Evolutionary conservation across 1,140 invertebrate genomes (phyloP), one percentile per base, ranked within the genome.

Genomic region (Carposina sasakii): DNA sequence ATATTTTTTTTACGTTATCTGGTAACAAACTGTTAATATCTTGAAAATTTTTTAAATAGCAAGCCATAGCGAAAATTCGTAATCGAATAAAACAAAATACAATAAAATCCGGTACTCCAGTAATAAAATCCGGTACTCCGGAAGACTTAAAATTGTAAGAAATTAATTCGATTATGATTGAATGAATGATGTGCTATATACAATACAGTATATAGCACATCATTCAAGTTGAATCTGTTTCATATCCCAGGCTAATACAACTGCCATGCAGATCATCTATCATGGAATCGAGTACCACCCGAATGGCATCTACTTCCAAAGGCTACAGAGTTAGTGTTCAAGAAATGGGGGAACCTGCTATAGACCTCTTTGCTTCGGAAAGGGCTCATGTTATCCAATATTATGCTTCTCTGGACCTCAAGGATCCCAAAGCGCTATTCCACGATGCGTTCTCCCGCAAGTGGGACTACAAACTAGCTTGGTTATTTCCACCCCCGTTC

Each of bases 301-400:
- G 65, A 71, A 16, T 69, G 63, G 63, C 63, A 69, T 23, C 39
- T 69, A 0, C 21, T 56, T 17, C 45, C 53, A 24, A 10, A 15
- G 17, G 49, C 53, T 15, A 69, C 56, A 36, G 19, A 52, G 6
- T 13, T 13, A 23, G 59, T 67, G 2, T 69, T 67, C 46, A 19
- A 30, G 9, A 43, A 19, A 22, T 67, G 58, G 63, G 63, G 63
- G 15, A 21, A 22, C 3, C 50, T 34, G 0, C 39, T 23, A 30
- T 46, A 24, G 50, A 52, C 23, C 37, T 52, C 6, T 52, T 52
- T 15, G 42, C 42, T 10, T 16, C 50, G 13, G 13, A 12, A 3
- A 3, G 13, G 22, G 17, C 50, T 2, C 22, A 20, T 9, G 31
- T 51, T 10, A 30, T 37, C 16, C 13, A 28, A 10, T 1, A 5